Percentiles rank a stretch among this genome's conserved stretches.
Evolutionary conservation across 2,888 invertebrate species (phyloP).

Genomic region (Andrena flavipes): DNA sequence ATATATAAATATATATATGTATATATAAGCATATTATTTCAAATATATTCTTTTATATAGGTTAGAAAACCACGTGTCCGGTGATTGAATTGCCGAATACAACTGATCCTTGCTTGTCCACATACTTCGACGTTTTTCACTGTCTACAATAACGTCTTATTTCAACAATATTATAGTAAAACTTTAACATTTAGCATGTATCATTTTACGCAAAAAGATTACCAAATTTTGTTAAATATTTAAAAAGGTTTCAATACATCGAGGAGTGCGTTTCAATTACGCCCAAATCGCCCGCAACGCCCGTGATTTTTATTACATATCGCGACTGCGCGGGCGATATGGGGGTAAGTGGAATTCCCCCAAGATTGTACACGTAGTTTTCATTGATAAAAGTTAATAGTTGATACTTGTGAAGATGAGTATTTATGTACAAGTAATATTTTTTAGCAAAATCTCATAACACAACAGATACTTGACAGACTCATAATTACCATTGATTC

Average conservation of each 20-base stretch:
- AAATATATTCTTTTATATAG: too few relatives aligned
- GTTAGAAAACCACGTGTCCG: too few relatives aligned
- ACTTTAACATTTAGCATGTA: not conserved
- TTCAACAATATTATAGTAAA: slow-evolving; percentile 11
- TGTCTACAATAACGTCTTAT: too few relatives aligned
- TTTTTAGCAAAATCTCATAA: not conserved
- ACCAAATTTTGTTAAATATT: not conserved
- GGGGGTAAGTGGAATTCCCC: not conserved
- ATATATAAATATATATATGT: too few relatives aligned
- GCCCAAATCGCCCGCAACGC: not conserved
- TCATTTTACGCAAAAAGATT: not conserved
- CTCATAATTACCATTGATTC: slow-evolving; percentile 4
- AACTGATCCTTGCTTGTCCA: too few relatives aligned
- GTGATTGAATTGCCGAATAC: too few relatives aligned
- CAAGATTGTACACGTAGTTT: not conserved
- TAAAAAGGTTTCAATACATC: not conserved
- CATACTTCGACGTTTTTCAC: too few relatives aligned
- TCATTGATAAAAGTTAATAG: not conserved
- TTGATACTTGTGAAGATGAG: slow-evolving; percentile 6
- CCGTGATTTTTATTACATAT: not conserved
- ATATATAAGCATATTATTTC: too few relatives aligned
- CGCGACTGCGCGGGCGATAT: not conserved
- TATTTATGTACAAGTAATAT: slow-evolving; percentile 20
- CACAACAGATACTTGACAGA: not conserved
- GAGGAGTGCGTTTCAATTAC: not conserved